phyloP scores from a whole-genome alignment of 1,140 invertebrate species.

The Drosophila kepulauana region DNA sequence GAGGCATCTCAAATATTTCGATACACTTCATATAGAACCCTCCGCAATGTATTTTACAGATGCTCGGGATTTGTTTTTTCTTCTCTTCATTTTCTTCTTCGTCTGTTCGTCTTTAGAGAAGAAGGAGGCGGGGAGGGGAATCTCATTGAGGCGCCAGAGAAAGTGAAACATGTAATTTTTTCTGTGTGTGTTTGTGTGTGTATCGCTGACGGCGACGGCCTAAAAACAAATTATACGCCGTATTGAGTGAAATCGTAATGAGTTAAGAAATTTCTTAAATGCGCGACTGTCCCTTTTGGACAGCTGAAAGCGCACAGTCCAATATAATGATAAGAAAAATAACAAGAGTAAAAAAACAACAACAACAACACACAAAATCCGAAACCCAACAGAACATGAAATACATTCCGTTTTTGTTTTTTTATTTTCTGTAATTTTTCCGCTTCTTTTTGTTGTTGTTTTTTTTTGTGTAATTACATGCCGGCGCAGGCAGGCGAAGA shows the following conservation, averaged over 20 bases:
- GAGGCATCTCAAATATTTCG: conserved; percentile 25
- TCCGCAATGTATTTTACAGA: conserved; percentile 26
- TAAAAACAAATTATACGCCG: conserved; percentile 71
- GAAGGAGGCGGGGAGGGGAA: conserved; percentile 1
- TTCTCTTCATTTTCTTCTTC: too few relatives aligned
- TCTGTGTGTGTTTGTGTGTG: conserved; percentile 32
- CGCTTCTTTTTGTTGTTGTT: conserved; percentile 11
- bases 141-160: conserved; percentile 69
- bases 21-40: conserved; percentile 11
- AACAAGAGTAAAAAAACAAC: conserved; percentile 30
- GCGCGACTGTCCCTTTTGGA: conserved; percentile 48
- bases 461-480: conserved; percentile 68
- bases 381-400: conserved; percentile 54
- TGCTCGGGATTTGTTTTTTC: neutral
- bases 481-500: conserved; percentile 60
- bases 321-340: conserved; percentile 72
- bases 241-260: conserved; percentile 82
- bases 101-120: too few relatives aligned
- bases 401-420: conserved; percentile 56
- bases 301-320: conserved; percentile 58
- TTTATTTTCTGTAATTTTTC: conserved; percentile 19
- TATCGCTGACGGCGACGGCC: conserved; percentile 48
- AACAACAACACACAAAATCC: conserved; percentile 23
- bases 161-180: conserved; percentile 81
- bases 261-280: conserved; percentile 77